Evolutionary conservation across 2,113 vertebrate genomes (phyloP), one percentile per base, ranked within the genome.

Genomic region (Salminus brasiliensis): DNA sequence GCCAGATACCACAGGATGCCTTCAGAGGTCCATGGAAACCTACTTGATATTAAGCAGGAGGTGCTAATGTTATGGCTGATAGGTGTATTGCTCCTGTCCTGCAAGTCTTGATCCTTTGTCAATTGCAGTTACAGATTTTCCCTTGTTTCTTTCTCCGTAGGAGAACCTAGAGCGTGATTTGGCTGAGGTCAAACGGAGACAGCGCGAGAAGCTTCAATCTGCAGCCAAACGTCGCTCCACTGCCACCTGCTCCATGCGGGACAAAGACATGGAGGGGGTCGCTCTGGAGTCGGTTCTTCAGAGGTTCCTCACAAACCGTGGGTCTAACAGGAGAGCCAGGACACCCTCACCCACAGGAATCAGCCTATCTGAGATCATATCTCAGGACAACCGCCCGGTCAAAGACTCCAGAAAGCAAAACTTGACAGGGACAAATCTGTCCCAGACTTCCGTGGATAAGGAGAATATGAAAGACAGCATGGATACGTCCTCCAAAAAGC

Each of bases 191-290:
- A 92, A 91, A 78, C 86, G 91, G 6, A 89, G 86, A 23, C 91
- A 91, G 60, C 83, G 76, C 18, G 89, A 92, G 55, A 75, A 85
- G 59, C 27, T 91, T 65, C 81, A 93, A 32, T 86, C 7, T 3
- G 5, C 83, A 5, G 27, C 82, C 52, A 94, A 94, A 68, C 91
- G 93, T 18, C 82, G 91, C 30, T 94, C 93, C 18, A 94, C 89
- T 0, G 93, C 93, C 55, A 93, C 91, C 62, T 94, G 93, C 82
- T 94, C 93, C 41, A 79, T 72, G 1, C 88, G 85, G 79, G 93
- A 94, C 83, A 91, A 90, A 73, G 92, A 91, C 80, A 86, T 93
- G 72, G 87, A 92, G 0, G 87, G 88, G 1, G 41, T 91, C 27
- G 90, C 90, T 0, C 84, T 94, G 25, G 92, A 94, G 76, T 88